phyloP scores from a whole-genome alignment of 2,797 vertebrate genomes.

The Chaenodraco wilsoni region DNA sequence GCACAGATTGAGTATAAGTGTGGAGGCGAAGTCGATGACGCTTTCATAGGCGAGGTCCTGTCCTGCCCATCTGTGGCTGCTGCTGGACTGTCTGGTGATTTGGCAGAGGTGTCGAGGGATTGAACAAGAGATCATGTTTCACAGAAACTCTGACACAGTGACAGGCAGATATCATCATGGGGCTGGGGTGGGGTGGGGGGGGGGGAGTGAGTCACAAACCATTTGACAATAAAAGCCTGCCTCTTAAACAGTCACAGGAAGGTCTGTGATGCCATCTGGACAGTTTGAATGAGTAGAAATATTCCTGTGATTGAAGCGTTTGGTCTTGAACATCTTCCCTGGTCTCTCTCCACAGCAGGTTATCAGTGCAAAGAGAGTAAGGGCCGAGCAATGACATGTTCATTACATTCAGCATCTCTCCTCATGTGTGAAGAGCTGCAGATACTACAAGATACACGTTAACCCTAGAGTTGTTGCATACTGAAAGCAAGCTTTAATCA shows the following conservation, averaged over 20 bases:
- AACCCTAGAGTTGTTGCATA: neutral
- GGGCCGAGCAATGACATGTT: constrained; percentile 41
- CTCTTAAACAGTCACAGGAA: constrained; percentile 52
- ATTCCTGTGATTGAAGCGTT: constrained; percentile 40
- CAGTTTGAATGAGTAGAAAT: constrained; percentile 37
- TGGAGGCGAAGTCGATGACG: constrained; percentile 73
- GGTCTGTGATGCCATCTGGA: constrained; percentile 66
- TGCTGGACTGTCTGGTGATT: constrained; percentile 62
- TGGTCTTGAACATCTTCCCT: constrained; percentile 29
- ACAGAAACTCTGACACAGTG: constrained; percentile 59
- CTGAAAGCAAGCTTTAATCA: constrained; percentile 4
- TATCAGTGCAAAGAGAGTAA: constrained; percentile 38
- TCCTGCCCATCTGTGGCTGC: constrained; percentile 72
- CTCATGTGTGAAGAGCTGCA: constrained; percentile 40
- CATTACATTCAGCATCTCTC: constrained; percentile 31
- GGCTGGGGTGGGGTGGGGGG: constrained; percentile 12
- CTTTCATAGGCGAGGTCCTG: constrained; percentile 49
- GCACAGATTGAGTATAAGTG: constrained; percentile 74
- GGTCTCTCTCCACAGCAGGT: constrained; percentile 30
- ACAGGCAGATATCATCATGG: constrained; percentile 48
- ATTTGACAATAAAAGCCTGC: constrained; percentile 36
- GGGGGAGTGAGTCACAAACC: constrained; percentile 42
- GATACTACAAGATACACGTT: constrained; percentile 24
- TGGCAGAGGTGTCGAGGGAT: constrained; percentile 58
- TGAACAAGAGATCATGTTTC: constrained; percentile 55